Percentiles rank a stretch among this genome's conserved stretches.
Evolutionary conservation across 64 coral and sea anemone genomes (phyloP).

Genomic region (Montipora cactus): DNA sequence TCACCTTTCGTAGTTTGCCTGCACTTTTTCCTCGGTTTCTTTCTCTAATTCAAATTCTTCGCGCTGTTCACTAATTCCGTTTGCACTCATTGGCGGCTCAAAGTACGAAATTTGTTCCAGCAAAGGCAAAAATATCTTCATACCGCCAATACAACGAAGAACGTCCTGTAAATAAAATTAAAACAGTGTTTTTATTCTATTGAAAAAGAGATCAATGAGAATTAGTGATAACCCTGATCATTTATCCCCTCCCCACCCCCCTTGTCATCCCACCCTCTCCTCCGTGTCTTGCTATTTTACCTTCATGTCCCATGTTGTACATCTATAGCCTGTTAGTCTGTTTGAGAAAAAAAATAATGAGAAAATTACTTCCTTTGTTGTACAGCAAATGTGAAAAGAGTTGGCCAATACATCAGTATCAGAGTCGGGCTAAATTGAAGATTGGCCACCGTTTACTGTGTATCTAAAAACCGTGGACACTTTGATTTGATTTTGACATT

Average conservation of each 20-base stretch:
- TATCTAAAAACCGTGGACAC: no score
- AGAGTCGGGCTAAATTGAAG: no score
- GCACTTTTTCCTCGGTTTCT: not conserved
- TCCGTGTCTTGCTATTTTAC: slow-evolving; percentile 6
- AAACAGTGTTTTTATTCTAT: not conserved
- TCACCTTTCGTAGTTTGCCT: slow-evolving; percentile 1
- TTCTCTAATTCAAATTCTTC: slow-evolving; percentile 17
- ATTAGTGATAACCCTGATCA: not conserved
- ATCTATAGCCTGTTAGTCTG: slow-evolving; percentile 59
- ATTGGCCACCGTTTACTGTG: no score
- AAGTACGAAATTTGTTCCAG: slow-evolving; percentile 77
- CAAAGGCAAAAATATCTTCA: slow-evolving; percentile 95
- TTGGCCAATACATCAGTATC: no score
- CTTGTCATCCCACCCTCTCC: not conserved
- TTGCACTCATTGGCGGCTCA: not conserved
- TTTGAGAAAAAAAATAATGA: not conserved
- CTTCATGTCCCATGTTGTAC: slow-evolving; percentile 70
- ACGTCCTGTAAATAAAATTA: slow-evolving; percentile 74
- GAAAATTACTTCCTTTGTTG: not conserved
- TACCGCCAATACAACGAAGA: slow-evolving; percentile 88
- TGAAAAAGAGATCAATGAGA: no score
- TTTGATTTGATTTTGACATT: no score
- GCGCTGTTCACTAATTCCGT: not conserved
- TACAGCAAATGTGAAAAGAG: no score
- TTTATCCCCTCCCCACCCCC: no score